A percentile compares a stretch with the other conserved stretches of the same genome.
Conservation (phyloP, 2,888 invertebrate species). For the Fissipunctia ypsillon region DNA sequence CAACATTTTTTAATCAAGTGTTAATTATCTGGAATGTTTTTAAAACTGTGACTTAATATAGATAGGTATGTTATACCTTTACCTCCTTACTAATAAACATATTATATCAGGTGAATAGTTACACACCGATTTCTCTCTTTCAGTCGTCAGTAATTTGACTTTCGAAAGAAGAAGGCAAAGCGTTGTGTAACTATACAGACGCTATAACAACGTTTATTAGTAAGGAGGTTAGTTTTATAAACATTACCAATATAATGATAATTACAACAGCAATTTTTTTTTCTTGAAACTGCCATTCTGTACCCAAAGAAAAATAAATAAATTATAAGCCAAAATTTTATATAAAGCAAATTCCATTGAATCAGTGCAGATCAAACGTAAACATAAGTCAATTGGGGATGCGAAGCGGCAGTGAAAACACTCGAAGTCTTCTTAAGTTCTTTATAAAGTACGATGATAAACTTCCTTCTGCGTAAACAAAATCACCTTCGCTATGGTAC, state of each 20-base stretch:
- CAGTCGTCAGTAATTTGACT: no score
- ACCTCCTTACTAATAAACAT: no score
- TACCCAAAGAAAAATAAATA: neutral
- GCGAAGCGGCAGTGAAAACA: conserved; percentile 26
- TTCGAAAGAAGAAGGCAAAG: no score
- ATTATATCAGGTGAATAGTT: no score
- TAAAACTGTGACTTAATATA: no score
- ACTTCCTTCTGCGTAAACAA: conserved; percentile 22
- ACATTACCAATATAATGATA: neutral
- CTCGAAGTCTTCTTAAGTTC: conserved; percentile 38
- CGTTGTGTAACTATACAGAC: no score
- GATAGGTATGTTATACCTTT: no score
- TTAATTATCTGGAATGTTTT: no score
- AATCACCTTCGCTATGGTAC: neutral
- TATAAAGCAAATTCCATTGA: neutral
- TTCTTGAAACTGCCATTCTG: neutral
- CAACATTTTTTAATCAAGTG: no score
- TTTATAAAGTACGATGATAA: conserved; percentile 37
- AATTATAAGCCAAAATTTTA: neutral
- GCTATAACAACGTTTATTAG: no score
- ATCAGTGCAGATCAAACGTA: conserved; percentile 25
- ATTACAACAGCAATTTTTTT: neutral
- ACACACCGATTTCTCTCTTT: no score
- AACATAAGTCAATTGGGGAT: conserved; percentile 20
- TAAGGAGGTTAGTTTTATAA: no score